These are phyloP conservation scores for Syngnathus scovelli DNA, from an alignment of 2,113 vertebrate genomes.

Conservation along the genomic window DNA sequence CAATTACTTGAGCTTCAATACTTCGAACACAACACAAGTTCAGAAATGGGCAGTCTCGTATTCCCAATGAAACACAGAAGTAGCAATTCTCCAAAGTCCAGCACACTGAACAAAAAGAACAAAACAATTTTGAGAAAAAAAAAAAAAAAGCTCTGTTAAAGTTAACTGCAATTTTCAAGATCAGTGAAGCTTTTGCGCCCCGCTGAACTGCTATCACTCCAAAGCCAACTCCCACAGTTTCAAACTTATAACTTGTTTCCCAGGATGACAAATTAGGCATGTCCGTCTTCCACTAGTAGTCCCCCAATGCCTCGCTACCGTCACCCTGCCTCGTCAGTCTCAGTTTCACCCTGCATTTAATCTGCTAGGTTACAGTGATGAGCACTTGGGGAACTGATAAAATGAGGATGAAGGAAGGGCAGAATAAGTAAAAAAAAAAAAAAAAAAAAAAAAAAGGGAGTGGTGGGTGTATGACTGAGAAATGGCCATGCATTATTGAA, in stretches of 20 bases:
- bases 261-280: conserved; percentile 49
- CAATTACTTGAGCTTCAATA: background rate
- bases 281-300: conserved; percentile 31
- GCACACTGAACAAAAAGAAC: background rate
- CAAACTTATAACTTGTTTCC: conserved; percentile 47
- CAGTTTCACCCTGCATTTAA: conserved; percentile 60
- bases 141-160: conserved; percentile 10
- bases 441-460: conserved; percentile 17
- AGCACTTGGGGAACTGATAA: conserved; percentile 47
- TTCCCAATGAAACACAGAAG: background rate
- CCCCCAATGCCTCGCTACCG: conserved; percentile 40
- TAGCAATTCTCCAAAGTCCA: background rate
- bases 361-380: conserved; percentile 55
- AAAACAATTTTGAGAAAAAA: background rate
- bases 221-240: conserved; percentile 41
- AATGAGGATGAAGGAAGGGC: conserved; percentile 49
- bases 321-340: conserved; percentile 47
- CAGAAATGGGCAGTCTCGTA: background rate
- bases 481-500: conserved; percentile 68
- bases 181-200: conserved; percentile 29
- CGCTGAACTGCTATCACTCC: conserved; percentile 39
- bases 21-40: background rate
- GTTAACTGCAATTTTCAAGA: conserved; percentile 33
- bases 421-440: conserved; percentile 6
- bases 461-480: conserved; percentile 22